Conservation (phyloP, 2,797 vertebrate species). For the Pseudomugil gertrudae region DNA sequence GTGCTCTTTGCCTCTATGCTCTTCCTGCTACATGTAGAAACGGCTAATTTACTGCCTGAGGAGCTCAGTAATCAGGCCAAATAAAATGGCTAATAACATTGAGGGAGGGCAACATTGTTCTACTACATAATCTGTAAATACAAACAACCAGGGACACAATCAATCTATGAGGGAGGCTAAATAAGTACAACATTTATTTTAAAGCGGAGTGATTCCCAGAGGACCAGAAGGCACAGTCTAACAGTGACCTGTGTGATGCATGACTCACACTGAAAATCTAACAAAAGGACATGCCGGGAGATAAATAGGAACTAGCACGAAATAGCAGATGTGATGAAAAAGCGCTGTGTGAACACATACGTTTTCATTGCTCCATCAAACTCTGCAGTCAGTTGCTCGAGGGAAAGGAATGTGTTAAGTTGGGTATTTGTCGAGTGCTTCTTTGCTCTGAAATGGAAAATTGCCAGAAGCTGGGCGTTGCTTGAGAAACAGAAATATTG, state of each 20-base stretch:
- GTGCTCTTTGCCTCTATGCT: slow-evolving; percentile 37
- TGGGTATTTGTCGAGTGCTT: slow-evolving; percentile 7
- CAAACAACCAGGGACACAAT: background rate
- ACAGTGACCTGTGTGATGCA: slow-evolving; percentile 47
- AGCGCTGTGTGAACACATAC: slow-evolving; percentile 20
- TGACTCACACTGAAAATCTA: slow-evolving; percentile 54
- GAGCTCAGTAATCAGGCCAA: slow-evolving; percentile 27
- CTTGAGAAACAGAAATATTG: slow-evolving; percentile 15
- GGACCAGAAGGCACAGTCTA: slow-evolving; percentile 32
- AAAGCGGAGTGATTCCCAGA: slow-evolving; percentile 36
- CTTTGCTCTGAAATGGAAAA: slow-evolving; percentile 14
- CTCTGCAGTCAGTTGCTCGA: slow-evolving; percentile 21
- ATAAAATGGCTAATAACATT: slow-evolving; percentile 25
- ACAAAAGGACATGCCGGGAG: slow-evolving; percentile 59
- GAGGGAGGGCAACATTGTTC: slow-evolving; percentile 2
- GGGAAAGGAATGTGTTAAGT: slow-evolving; percentile 26
- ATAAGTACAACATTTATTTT: slow-evolving; percentile 29
- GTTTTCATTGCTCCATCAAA: slow-evolving; percentile 55
- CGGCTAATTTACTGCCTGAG: slow-evolving; percentile 44
- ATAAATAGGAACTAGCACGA: slow-evolving; percentile 41
- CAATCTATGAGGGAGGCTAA: slow-evolving; percentile 4
- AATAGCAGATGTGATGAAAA: slow-evolving; percentile 53
- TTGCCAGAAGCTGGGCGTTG: slow-evolving; percentile 14
- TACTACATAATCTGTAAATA: slow-evolving; percentile 12
- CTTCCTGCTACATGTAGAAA: slow-evolving; percentile 49